Base-by-base conservation (phyloP, 1,140 invertebrate species). In the Cotesia chilonis region DNA sequence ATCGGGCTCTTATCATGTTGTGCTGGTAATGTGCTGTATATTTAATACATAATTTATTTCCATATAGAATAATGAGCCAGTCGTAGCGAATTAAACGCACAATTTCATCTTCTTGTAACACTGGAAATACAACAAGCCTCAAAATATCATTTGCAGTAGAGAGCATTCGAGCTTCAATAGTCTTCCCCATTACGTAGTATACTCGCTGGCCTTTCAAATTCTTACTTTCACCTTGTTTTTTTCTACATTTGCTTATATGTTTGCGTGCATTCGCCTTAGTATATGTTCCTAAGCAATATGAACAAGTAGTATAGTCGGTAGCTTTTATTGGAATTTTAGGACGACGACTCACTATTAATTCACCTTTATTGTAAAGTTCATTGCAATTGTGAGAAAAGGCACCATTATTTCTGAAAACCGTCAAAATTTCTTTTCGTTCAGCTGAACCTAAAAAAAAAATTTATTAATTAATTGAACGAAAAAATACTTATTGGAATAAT, bases 11-110 rank as follows among this genome's bases (percentile, higher is more conserved):
- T n/a, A 77, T 77, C 70, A 72, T 71, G 4, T 54, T 54, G 4
- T n/a, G 14, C 4, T 54, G 10, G 14, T 54, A 54, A n/a, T 54
- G 10, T 4, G 10, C 3, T 20, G 68, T 63, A 20, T 74, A 74
- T 41, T 74, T 71, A 9, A 69, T 59, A 3, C 71, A 70, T 47
- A 74, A 52, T 73, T 74, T 71, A 35, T 76, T 76, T 3, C 57
- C 75, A 60, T 65, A 76, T 1, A 65, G 6, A n/a, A 73, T 76
- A n/a, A 75, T 37, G 4, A 68, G 14, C 38, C 69, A 28, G 64
- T 77, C 76, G 59, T 72, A 77, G 68, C 72, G 47, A 12, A 77
- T 74, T 2, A 72, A 36, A 4, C 59, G 55, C 3, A 41, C 37
- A 51, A 75, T 60, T 5, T 55, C 10, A 38, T 77, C 74, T 41